These are phyloP conservation scores for Zaprionus taronus DNA, from an alignment of 1,140 invertebrate genomes.

Conservation along the genomic window DNA sequence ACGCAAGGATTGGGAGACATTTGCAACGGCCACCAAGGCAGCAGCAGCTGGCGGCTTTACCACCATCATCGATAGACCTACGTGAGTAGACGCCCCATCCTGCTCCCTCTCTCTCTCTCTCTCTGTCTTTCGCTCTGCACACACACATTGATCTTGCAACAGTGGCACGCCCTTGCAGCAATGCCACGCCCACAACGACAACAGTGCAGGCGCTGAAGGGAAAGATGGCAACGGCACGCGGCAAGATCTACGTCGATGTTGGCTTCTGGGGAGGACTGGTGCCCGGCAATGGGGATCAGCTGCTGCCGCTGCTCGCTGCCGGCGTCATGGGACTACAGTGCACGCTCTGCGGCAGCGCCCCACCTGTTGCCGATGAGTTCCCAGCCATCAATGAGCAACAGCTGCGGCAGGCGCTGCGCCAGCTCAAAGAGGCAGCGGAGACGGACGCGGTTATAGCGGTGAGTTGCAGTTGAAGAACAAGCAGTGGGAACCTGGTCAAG, in stretches of 20 bases:
- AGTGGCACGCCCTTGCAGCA: constrained; percentile 84
- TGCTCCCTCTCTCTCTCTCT: not conserved
- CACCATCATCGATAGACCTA: constrained; percentile 90
- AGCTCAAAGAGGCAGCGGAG: constrained; percentile 46
- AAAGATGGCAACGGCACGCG: constrained; percentile 87
- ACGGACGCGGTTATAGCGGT: constrained; percentile 64
- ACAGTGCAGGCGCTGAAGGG: constrained; percentile 86
- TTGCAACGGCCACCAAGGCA: constrained; percentile 88
- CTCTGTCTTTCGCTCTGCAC: not conserved
- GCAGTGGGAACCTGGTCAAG: constrained; percentile 21
- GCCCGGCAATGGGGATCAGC: constrained; percentile 86
- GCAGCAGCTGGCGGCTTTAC: constrained; percentile 90
- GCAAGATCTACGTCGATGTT: constrained; percentile 89
- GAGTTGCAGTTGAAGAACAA: not conserved
- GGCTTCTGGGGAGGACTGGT: constrained; percentile 91
- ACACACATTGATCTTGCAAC: constrained; percentile 12
- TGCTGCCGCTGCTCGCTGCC: constrained; percentile 86
- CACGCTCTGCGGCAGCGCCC: constrained; percentile 87
- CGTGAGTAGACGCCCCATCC: constrained; percentile 84
- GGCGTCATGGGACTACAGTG: constrained; percentile 91
- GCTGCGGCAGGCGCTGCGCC: constrained; percentile 40
- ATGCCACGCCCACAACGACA: constrained; percentile 89
- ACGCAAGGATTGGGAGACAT: constrained; percentile 90
- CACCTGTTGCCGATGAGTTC: constrained; percentile 66
- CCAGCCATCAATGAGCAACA: constrained; percentile 86